Percentiles rank a stretch among this genome's conserved stretches.
Conservation (phyloP, 2,113 vertebrate genomes). For the Notarius quadriscutis region DNA sequence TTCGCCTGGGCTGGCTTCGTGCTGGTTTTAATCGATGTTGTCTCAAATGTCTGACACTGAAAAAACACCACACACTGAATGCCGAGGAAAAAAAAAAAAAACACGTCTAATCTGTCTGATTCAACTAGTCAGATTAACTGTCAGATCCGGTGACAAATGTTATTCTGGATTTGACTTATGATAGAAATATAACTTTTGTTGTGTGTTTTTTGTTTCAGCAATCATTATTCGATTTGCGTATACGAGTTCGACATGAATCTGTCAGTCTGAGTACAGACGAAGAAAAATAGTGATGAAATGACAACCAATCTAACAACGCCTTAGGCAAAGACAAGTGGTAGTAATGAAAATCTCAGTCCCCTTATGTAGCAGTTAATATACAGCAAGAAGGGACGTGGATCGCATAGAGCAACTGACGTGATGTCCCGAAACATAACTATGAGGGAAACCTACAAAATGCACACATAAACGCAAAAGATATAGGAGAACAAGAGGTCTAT, state of each 20-base stretch:
- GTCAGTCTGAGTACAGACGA: background rate
- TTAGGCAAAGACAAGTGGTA: background rate
- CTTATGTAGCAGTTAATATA: slow-evolving; percentile 20
- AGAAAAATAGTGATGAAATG: background rate
- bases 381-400: background rate
- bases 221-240: no score
- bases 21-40: background rate
- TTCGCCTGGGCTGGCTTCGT: background rate
- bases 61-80: background rate
- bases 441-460: background rate
- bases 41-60: background rate
- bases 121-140: background rate
- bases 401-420: background rate
- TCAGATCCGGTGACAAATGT: background rate
- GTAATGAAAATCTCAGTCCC: slow-evolving; percentile 8
- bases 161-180: background rate
- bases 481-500: background rate
- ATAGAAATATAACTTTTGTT: background rate
- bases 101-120: background rate
- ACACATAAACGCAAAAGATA: background rate
- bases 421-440: slow-evolving; percentile 35
- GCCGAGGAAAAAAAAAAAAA: background rate
- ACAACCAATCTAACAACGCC: background rate
- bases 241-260: background rate
- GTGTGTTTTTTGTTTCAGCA: background rate